These are phyloP conservation scores for Xestobium rufovillosum DNA, from an alignment of 2,888 invertebrate genomes.

Conservation along the genomic window DNA sequence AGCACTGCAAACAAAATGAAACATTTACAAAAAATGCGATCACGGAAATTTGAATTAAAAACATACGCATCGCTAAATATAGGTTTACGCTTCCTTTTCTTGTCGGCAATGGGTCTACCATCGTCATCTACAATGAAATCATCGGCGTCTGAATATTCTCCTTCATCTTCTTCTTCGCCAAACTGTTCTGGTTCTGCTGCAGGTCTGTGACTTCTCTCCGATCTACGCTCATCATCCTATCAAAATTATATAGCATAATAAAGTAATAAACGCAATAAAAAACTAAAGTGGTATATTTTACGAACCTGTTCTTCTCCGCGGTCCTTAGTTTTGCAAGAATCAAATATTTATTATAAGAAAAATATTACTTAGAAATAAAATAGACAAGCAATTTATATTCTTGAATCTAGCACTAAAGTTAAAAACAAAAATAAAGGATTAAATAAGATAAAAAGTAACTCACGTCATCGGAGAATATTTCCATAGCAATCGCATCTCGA, in stretches of 20 bases:
- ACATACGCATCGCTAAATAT: slow-evolving; percentile 83
- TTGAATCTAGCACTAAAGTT: no score
- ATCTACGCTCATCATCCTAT: slow-evolving; percentile 72
- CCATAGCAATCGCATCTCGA: slow-evolving; percentile 82
- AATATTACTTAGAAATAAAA: slow-evolving; percentile 7
- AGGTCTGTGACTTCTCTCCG: slow-evolving; percentile 60
- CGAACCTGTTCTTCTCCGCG: slow-evolving; percentile 31
- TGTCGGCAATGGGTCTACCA: slow-evolving; percentile 77
- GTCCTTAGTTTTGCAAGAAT: slow-evolving; percentile 26
- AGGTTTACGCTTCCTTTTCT: slow-evolving; percentile 69
- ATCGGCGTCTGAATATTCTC: slow-evolving; percentile 80
- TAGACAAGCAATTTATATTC: no score
- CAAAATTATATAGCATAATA: slow-evolving; percentile 12
- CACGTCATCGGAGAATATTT: slow-evolving; percentile 83
- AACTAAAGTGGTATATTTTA: no score
- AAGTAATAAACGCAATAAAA: no score
- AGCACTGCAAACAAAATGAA: slow-evolving; percentile 49
- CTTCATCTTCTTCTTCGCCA: slow-evolving; percentile 71
- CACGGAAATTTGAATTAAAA: slow-evolving; percentile 9
- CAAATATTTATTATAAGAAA: slow-evolving; percentile 11
- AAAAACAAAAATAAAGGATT: slow-evolving; percentile 7
- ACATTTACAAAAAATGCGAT: not conserved
- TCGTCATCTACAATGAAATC: slow-evolving; percentile 98
- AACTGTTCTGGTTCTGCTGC: slow-evolving; percentile 56
- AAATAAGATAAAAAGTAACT: slow-evolving; percentile 34